These are phyloP conservation scores for Germaria angustata DNA, from an alignment of 2,888 invertebrate species.

Conservation along the genomic window DNA sequence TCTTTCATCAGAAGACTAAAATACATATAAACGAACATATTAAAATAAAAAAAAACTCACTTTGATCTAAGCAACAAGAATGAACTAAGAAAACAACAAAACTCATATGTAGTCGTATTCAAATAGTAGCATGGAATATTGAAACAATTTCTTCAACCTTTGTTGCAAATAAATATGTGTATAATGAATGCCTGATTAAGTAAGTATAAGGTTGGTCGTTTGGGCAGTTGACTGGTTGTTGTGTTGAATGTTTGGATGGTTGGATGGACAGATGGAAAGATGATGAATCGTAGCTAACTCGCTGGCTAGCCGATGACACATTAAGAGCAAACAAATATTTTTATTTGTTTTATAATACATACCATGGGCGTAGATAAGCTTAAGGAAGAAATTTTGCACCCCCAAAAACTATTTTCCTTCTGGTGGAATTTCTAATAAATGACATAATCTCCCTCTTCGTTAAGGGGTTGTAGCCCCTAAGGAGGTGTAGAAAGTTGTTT, in stretches of 20 bases:
- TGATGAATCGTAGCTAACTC: background rate
- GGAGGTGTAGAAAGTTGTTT: no score
- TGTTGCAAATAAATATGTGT: background rate
- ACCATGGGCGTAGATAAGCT: no score
- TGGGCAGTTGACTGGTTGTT: slow-evolving; percentile 3
- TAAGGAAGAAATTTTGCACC: no score
- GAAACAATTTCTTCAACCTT: slow-evolving; percentile 41
- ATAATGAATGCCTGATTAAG: slow-evolving; percentile 20
- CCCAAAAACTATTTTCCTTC: no score
- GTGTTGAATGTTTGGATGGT: background rate
- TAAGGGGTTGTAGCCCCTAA: no score
- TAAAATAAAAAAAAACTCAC: background rate
- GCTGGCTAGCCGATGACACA: slow-evolving; percentile 28
- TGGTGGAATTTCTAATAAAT: no score
- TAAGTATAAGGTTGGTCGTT: slow-evolving; percentile 23
- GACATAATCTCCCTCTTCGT: no score
- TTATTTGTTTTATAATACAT: background rate
- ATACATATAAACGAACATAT: no score
- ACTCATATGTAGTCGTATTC: background rate
- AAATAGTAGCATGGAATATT: slow-evolving; percentile 4
- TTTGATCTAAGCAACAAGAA: background rate
- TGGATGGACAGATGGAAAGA: background rate
- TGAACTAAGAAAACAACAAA: background rate
- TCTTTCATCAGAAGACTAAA: no score
- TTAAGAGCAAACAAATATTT: background rate